Conservation (phyloP, 2,888 invertebrate species). For the Eulithis testata region DNA sequence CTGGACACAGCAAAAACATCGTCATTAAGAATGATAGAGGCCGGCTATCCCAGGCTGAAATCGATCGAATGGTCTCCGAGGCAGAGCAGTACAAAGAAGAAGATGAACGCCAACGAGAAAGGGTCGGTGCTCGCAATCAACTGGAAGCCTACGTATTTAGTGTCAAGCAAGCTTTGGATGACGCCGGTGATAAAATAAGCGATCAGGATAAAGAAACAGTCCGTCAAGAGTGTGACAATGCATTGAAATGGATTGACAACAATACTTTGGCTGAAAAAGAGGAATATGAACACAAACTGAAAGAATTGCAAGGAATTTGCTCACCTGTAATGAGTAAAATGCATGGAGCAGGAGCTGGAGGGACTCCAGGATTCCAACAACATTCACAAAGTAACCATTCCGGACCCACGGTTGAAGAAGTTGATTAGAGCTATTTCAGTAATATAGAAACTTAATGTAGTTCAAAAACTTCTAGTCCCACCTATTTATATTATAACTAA, state of each 20-base stretch:
- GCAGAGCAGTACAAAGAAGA: slow-evolving; percentile 90
- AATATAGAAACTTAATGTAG: neutral
- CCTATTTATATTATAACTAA: neutral
- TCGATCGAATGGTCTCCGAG: slow-evolving; percentile 91
- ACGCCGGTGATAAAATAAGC: slow-evolving; percentile 85
- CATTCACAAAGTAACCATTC: slow-evolving; percentile 41
- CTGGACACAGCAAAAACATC: slow-evolving; percentile 89
- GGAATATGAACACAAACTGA: slow-evolving; percentile 85
- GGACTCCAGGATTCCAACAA: slow-evolving; percentile 45
- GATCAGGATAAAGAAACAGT: slow-evolving; percentile 87
- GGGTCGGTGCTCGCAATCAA: slow-evolving; percentile 88
- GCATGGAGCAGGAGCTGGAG: slow-evolving; percentile 77
- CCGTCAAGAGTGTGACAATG: slow-evolving; percentile 81
- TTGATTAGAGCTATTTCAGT: slow-evolving; percentile 49
- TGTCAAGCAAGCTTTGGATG: slow-evolving; percentile 88
- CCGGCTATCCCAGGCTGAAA: slow-evolving; percentile 91
- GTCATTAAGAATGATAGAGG: slow-evolving; percentile 94
- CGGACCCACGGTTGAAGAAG: slow-evolving; percentile 67
- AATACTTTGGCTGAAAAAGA: slow-evolving; percentile 87
- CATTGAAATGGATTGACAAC: slow-evolving; percentile 88
- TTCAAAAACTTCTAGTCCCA: slow-evolving; percentile 9
- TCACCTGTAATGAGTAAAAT: slow-evolving; percentile 84
- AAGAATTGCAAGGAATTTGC: slow-evolving; percentile 85
- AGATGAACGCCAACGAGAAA: slow-evolving; percentile 88
- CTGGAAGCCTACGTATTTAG: slow-evolving; percentile 89